Evolutionary conservation across 2,113 vertebrate genomes (phyloP).

Genomic region (Cariama cristata): DNA sequence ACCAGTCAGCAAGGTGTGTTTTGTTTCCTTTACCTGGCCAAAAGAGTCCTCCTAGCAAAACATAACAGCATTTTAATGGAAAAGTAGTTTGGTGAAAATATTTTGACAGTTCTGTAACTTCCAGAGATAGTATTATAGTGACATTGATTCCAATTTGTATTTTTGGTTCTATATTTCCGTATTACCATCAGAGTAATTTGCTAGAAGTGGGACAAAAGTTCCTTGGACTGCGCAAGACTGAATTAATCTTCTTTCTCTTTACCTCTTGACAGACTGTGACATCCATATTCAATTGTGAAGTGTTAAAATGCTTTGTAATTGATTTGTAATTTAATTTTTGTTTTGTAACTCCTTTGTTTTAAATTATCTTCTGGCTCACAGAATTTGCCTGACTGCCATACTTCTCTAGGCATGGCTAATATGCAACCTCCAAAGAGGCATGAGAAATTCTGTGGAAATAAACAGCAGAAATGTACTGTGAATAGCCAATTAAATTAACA

Average conservation of each 20-base stretch:
- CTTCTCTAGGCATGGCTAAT: neutral
- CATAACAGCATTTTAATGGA: neutral
- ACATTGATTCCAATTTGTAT: neutral
- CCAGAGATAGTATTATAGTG: neutral
- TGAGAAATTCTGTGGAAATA: neutral
- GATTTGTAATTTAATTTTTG: neutral
- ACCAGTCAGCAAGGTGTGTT: neutral
- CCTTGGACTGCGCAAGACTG: neutral
- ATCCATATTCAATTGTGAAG: neutral
- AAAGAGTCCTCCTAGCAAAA: neutral
- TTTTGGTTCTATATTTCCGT: neutral
- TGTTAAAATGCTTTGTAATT: constrained; percentile 2
- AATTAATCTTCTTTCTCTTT: neutral
- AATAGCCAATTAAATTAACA: neutral
- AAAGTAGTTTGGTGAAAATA: neutral
- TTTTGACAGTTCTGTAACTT: neutral
- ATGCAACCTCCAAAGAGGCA: neutral
- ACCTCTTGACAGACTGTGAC: neutral
- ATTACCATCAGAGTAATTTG: neutral
- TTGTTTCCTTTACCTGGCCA: neutral
- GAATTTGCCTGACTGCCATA: neutral
- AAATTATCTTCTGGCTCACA: neutral
- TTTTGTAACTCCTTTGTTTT: neutral
- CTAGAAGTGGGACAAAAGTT: neutral
- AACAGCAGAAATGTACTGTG: neutral